Evolutionary conservation across 2,797 vertebrate genomes (phyloP), one percentile per base, ranked within the genome.

Genomic region (Parauchenoglanis punctatus): DNA sequence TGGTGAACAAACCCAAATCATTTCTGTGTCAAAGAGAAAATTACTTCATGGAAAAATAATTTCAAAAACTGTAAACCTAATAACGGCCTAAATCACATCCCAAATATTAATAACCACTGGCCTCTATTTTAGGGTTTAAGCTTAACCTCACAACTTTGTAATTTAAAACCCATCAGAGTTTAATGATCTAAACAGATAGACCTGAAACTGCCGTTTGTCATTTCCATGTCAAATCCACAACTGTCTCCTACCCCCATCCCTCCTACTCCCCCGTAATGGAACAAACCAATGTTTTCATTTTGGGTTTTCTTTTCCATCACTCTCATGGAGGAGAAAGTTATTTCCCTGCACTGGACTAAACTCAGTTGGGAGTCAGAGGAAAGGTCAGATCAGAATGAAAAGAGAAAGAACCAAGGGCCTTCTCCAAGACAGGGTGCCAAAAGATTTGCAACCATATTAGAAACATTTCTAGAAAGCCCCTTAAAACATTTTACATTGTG

Each of bases 271-370:
- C 31, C 84, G 17, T 58, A 83, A 80, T 54, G 56, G 87, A 90
- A 89, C 85, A 85, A 88, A 87, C 75, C 88, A 88, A 40, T 70
- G 81, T 89, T 88, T 90, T 90, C 85, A 81, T 89, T 87, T 84
- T 40, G 73, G 73, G 80, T 84, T 87, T 86, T 87, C 85, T 85
- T 87, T 86, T 90, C 88, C 88, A 86, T 83, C 86, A 44, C 61
- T 85, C 84, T 46, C 59, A 58, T 20, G 18, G 82, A 89, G 77
- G 77, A 40, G 88, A 89, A 83, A 68, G 65, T 81, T 70, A 76
- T 84, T 84, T 77, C 85, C 76, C 63, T 44, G 28, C n/a, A 86
- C 67, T 68, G 68, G 68, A 40, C 56, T 86, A 83, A 84, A 70
- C 49, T 87, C 28, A 65, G 49, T 58, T 49, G 25, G 20, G 70